A percentile compares a stretch with the other conserved stretches of the same genome.
Evolutionary conservation across 1,140 invertebrate genomes (phyloP).

Genomic region (Campoletis sonorensis): DNA sequence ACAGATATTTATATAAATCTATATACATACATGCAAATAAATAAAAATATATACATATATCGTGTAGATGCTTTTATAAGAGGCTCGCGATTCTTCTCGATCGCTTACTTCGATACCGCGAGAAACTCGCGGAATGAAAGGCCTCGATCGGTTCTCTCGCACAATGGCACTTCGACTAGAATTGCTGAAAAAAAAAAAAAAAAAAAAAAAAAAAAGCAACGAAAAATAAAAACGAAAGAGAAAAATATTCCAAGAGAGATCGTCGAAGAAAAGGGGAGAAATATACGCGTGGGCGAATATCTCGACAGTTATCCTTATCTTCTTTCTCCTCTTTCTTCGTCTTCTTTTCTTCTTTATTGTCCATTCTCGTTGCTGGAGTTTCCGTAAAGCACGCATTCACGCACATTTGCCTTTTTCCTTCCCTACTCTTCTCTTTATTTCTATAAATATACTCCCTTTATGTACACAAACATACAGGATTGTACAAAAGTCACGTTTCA

Average conservation of each 20-base stretch:
- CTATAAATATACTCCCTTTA: background rate
- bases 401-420: background rate
- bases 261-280: slow-evolving; percentile 5
- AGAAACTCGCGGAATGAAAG: slow-evolving; percentile 28
- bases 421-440: background rate
- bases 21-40: background rate
- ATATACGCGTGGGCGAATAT: slow-evolving; percentile 31
- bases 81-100: background rate
- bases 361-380: background rate
- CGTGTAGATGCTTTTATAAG: slow-evolving; percentile 5
- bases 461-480: no score
- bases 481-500: no score
- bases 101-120: slow-evolving; percentile 13
- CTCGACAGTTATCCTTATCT: background rate
- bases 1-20: slow-evolving; percentile 15
- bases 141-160: slow-evolving; percentile 17
- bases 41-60: slow-evolving; percentile 2
- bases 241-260: background rate
- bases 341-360: background rate
- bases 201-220: background rate
- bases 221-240: background rate
- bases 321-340: background rate
- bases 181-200: slow-evolving; percentile 9
- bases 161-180: slow-evolving; percentile 2
- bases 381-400: background rate